phyloP scores from a whole-genome alignment of 2,797 vertebrate species.

The Poecilia picta region DNA sequence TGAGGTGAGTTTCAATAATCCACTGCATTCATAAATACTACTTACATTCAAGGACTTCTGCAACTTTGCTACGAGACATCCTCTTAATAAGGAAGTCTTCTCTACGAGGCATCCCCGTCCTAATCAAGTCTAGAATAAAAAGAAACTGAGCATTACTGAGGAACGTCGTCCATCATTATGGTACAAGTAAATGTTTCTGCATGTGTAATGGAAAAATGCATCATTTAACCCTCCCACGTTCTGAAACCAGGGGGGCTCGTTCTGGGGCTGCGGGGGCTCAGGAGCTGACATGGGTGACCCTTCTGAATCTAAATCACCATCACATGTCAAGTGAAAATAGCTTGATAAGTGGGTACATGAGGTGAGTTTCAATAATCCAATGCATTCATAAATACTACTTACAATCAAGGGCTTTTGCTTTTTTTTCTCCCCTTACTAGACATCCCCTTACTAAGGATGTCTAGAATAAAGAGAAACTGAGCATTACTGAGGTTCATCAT shows the following conservation, averaged over 20 bases:
- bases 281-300: too few relatives aligned
- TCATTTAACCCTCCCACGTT: not conserved
- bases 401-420: rapidly evolving
- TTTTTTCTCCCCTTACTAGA: too few relatives aligned
- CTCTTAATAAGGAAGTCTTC: rapidly evolving
- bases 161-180: not conserved
- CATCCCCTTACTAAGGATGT: rapidly evolving
- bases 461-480: not conserved
- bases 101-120: too few relatives aligned
- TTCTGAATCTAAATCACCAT: not conserved
- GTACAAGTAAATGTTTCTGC: not conserved
- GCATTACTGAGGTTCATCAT: not conserved
- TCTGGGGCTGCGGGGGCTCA: too few relatives aligned
- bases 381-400: not conserved
- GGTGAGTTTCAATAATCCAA: not conserved
- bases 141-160: not conserved
- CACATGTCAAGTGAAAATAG: not conserved
- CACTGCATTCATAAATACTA: not conserved
- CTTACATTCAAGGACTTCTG: not conserved
- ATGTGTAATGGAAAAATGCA: not conserved
- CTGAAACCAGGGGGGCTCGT: too few relatives aligned
- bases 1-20: not conserved
- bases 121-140: not conserved
- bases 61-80: rapidly evolving
- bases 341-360: not conserved